These are phyloP conservation scores for Calephelis nemesis DNA, from an alignment of 1,140 invertebrate species.

Conservation along the genomic window DNA sequence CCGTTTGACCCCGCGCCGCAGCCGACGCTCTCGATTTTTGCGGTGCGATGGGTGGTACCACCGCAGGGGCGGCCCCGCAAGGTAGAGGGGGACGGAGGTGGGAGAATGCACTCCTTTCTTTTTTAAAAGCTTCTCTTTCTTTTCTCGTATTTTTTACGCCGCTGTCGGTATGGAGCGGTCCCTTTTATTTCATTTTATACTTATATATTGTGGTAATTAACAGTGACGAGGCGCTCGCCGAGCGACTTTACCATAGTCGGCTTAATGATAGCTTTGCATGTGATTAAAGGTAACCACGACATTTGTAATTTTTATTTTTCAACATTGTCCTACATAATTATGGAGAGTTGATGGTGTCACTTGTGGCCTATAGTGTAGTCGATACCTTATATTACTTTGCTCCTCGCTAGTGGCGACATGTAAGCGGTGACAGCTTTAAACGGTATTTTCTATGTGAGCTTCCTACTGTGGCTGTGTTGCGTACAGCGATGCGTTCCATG, in stretches of 20 bases:
- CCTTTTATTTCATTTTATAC: constrained; percentile 76
- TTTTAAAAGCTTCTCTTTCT: constrained; percentile 78
- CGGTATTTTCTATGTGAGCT: constrained; percentile 52
- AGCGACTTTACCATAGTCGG: constrained; percentile 61
- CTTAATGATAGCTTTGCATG: constrained; percentile 77
- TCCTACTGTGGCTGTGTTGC: constrained; percentile 40
- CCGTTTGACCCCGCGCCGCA: constrained; percentile 72
- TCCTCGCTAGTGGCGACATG: constrained; percentile 42
- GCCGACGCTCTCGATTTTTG: constrained; percentile 75
- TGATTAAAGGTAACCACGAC: constrained; percentile 72
- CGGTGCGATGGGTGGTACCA: constrained; percentile 72
- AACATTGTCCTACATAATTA: constrained; percentile 35
- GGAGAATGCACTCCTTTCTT: constrained; percentile 76
- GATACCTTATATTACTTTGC: constrained; percentile 50
- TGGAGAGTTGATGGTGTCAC: constrained; percentile 37
- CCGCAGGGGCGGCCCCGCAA: constrained; percentile 52
- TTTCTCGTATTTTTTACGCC: constrained; percentile 77
- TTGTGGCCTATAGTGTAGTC: constrained; percentile 48
- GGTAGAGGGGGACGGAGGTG: constrained; percentile 51
- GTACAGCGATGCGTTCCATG: constrained; percentile 25
- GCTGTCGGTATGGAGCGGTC: constrained; percentile 70
- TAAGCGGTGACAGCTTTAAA: constrained; percentile 59
- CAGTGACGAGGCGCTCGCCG: constrained; percentile 69
- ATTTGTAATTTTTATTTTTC: constrained; percentile 67
- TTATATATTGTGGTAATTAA: constrained; percentile 78